Evolutionary conservation across 2,888 invertebrate species (phyloP).

Genomic region (Cataglyphis rosenhaueri): DNA sequence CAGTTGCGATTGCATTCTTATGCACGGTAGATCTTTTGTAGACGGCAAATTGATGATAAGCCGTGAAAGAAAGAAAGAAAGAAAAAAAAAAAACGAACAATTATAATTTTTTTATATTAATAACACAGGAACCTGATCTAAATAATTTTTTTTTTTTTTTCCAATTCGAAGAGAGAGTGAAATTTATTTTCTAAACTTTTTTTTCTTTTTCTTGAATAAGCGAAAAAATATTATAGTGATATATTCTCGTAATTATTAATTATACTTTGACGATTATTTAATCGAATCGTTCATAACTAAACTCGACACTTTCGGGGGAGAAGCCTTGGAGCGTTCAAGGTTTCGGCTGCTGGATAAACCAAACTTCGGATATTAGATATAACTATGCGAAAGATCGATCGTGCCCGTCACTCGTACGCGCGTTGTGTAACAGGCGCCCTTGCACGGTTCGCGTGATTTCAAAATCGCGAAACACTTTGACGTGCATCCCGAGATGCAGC

Average conservation of each 20-base stretch:
- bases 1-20: slow-evolving; percentile 8
- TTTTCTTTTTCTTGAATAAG: not conserved
- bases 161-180: not conserved
- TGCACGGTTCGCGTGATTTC: slow-evolving; percentile 69
- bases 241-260: not conserved
- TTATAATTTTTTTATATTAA: not conserved
- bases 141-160: not conserved
- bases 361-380: slow-evolving; percentile 11
- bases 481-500: slow-evolving; percentile 55
- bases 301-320: not conserved
- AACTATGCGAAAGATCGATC: slow-evolving; percentile 56
- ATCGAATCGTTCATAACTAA: not conserved
- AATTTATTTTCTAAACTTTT: not conserved
- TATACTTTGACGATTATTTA: not conserved
- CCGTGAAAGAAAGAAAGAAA: not conserved
- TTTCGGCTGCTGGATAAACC: slow-evolving; percentile 42
- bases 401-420: slow-evolving; percentile 16
- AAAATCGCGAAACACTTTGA: slow-evolving; percentile 69
- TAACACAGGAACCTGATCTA: not conserved
- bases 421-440: slow-evolving; percentile 39
- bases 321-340: slow-evolving; percentile 49
- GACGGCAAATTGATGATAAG: not conserved
- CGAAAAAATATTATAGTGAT: too few species aligned
- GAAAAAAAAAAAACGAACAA: not conserved
- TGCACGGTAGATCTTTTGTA: not conserved